Evolutionary conservation across 92 coral and sea anemone genomes (phyloP), one percentile per base, ranked within the genome.

Genomic region (Phenganax stokvisi): DNA sequence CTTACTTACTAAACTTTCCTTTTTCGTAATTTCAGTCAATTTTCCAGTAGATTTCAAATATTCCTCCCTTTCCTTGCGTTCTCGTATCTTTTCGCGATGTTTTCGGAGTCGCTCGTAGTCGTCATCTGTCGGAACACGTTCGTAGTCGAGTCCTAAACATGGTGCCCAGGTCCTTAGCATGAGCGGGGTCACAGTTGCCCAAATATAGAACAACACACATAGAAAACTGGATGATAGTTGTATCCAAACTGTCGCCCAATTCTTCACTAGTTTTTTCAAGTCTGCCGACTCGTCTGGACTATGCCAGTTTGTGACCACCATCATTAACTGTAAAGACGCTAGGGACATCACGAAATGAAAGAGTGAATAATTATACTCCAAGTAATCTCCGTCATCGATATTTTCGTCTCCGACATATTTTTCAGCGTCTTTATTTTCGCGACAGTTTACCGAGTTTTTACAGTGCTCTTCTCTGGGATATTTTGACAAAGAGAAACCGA

Each of bases 211-310:
- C 20, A 96, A 76, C 71, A 93, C 89, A 37, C 99, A 96, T 47
- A 96, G 89, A 78, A 88, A 92, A 74, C 99, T 96, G 0, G 99
- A 89, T 0, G 97, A 91, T 93, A 96, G 87, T 63, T 96, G 99
- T 37, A 96, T 92, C 99, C 99, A 96, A 9, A 96, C 99, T 5
- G 99, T 93, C 0, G 99, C 92, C 99, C 99, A 96, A 83, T 96
- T 96, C 75, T 96, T 96, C 20, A 96, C 91, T 73, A 96, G 88
- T 79, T 96, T 96, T 83, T 92, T 96, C 74, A 96, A 88, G 76
- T 96, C 96, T 10, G 92, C 91, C 37, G 79, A 84, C 64, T 96
- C 96, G 47, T 92, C 96, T 54, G 99, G 99, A 75, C 99, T 96
- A 52, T 96, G 99, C 99, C 99, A 96, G 89, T 96, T 96, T 3